phyloP scores from a whole-genome alignment of 2,888 invertebrate genomes.

The Metopia argyrocephala region DNA sequence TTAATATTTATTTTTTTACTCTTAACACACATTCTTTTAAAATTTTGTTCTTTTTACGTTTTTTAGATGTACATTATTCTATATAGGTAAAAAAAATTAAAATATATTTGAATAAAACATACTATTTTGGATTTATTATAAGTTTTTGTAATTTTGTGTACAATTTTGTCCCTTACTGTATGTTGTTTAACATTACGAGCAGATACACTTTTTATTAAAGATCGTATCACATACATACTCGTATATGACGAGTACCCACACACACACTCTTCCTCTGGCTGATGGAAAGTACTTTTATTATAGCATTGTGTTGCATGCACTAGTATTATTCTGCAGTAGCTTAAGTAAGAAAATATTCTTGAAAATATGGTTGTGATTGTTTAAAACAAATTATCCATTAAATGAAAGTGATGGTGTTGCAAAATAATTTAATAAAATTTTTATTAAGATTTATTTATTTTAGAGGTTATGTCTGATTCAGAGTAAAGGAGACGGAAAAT shows the following conservation, averaged over 20 bases:
- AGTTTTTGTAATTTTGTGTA: too few species aligned
- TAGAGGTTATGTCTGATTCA: too few species aligned
- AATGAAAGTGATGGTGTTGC: constrained; percentile 55
- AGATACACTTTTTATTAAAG: not conserved
- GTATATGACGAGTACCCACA: not conserved
- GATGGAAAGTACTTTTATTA: not conserved
- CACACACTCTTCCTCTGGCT: not conserved
- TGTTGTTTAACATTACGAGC: constrained; percentile 54
- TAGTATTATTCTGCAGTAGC: too few species aligned
- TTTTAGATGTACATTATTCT: too few species aligned
- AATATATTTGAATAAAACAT: too few species aligned
- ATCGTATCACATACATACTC: constrained; percentile 9
- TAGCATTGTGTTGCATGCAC: constrained; percentile 10
- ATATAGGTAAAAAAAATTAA: too few species aligned
- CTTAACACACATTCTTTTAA: too few species aligned
- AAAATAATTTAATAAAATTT: constrained; percentile 50
- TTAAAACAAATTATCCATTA: constrained; percentile 48
- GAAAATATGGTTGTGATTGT: constrained; percentile 22
- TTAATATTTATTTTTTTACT: too few species aligned
- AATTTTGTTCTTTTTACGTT: too few species aligned
- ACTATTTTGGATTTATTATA: too few species aligned
- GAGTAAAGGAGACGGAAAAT: too few species aligned
- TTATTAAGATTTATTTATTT: constrained; percentile 46
- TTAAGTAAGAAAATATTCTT: not conserved
- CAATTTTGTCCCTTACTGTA: too few species aligned